phyloP scores from a whole-genome alignment of 2,888 invertebrate genomes.

The Sialis fuliginosa region DNA sequence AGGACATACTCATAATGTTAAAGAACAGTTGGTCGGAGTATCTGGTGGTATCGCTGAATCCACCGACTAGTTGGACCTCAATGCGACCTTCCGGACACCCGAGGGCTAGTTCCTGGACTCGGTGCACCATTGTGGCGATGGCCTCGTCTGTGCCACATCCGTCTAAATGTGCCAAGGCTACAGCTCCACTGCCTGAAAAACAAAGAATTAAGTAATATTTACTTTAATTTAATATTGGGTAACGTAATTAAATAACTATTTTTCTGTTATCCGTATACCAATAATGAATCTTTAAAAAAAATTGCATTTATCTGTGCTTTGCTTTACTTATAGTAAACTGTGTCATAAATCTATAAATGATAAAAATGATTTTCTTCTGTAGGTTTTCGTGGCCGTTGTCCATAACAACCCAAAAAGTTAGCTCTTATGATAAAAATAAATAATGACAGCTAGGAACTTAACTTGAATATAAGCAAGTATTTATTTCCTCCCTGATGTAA shows the following conservation, averaged over 20 bases:
- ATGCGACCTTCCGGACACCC: conserved; percentile 78
- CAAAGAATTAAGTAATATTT: not conserved
- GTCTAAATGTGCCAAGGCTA: conserved; percentile 68
- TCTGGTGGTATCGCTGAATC: conserved; percentile 71
- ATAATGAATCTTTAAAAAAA: no score
- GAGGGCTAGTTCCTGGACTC: conserved; percentile 71
- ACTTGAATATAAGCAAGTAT: no score
- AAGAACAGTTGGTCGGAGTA: conserved; percentile 81
- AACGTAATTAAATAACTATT: not conserved
- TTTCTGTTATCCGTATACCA: no score
- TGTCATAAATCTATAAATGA: no score
- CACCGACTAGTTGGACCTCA: conserved; percentile 80
- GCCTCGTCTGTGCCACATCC: conserved; percentile 75
- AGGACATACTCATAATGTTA: conserved; percentile 66
- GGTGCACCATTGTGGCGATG: conserved; percentile 61
- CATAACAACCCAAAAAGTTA: no score
- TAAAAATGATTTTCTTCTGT: no score
- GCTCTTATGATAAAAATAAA: no score
- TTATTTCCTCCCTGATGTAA: no score
- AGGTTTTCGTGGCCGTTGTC: no score
- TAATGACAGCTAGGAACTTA: no score
- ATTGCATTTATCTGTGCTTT: no score
- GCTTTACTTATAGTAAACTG: no score
- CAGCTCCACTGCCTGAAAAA: conserved; percentile 65
- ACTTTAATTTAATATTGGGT: not conserved